Evolutionary conservation across 2,797 vertebrate genomes (phyloP), one percentile per base, ranked within the genome.

Genomic region (Limnodromus scolopaceus): DNA sequence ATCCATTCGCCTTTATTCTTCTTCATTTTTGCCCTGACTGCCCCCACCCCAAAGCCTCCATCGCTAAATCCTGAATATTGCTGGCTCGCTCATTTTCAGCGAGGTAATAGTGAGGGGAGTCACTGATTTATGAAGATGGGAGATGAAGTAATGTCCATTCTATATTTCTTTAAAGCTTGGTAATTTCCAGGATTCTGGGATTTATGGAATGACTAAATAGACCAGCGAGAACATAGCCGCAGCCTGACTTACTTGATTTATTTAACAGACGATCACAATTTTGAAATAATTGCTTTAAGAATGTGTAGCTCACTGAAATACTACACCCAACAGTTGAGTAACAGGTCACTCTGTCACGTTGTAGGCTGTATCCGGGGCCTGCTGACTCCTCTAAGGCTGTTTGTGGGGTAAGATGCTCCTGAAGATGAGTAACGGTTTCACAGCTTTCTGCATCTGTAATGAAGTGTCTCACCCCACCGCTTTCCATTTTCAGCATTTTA

Each of bases 251-350:
- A 36, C 45, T 34, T 60, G 69, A 65, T 61, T 88, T 89, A 79
- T 82, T 77, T 86, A 80, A 51, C 64, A 58, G 75, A 16, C 74
- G 57, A 75, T 87, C 72, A 70, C 71, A 86, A 64, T 81, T 83
- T 76, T 14, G 28, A 77, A 88, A 77, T 84, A 57, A 93, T 68
- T 53, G 48, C 45, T 76, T 61, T 58, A 46, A 82, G 83, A 93
- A 63, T 38, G 1, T 17, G 51, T 9, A 60, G 68, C 54, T 93
- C 48, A 11, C 34, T 75, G 81, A 64, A 55, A n/a, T 54, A 14
- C 46, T 82, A 4, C 39, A 9, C 55, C 69, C 65, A 78, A 6
- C n/a, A 64, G 39, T 45, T 61, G 55, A 69, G 45, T 70, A 74
- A 46, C 39, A 51, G 70, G 86, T 94, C 70, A 15, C 16, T 66